Percentiles rank a stretch among this genome's conserved stretches.
phyloP scores from a whole-genome alignment of 1,140 invertebrate genomes.

The Melipona quadrifasciata region DNA sequence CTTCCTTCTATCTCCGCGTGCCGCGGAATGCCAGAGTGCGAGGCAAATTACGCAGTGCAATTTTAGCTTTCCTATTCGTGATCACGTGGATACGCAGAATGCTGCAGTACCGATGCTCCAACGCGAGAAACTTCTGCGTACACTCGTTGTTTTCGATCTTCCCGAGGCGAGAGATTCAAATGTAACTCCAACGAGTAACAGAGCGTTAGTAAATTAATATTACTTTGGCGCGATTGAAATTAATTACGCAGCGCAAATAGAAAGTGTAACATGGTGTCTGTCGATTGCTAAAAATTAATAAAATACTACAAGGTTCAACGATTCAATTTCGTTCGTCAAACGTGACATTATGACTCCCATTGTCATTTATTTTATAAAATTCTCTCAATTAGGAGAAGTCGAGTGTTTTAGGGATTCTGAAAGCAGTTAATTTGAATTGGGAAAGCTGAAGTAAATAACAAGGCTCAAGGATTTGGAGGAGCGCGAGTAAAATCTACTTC shows the following conservation, averaged over 20 bases:
- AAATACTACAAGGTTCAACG: too few species aligned
- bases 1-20: neutral
- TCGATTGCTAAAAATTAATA: neutral
- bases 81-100: too few species aligned
- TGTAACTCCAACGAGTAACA: neutral
- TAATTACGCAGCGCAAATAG: neutral
- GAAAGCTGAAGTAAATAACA: too few species aligned
- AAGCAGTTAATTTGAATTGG: too few species aligned
- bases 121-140: neutral
- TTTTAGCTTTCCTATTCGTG: neutral
- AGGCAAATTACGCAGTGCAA: neutral
- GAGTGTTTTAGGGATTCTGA: too few species aligned
- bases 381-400: too few species aligned
- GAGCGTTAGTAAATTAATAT: neutral
- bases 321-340: too few species aligned
- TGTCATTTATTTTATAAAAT: too few species aligned
- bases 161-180: neutral
- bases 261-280: neutral
- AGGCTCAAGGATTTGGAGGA: too few species aligned
- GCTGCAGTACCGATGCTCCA: neutral
- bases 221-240: neutral
- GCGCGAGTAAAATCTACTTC: too few species aligned
- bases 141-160: neutral
- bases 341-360: too few species aligned
- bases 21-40: neutral